phyloP scores from a whole-genome alignment of 1,140 invertebrate species.

The Monochamus saltuarius region DNA sequence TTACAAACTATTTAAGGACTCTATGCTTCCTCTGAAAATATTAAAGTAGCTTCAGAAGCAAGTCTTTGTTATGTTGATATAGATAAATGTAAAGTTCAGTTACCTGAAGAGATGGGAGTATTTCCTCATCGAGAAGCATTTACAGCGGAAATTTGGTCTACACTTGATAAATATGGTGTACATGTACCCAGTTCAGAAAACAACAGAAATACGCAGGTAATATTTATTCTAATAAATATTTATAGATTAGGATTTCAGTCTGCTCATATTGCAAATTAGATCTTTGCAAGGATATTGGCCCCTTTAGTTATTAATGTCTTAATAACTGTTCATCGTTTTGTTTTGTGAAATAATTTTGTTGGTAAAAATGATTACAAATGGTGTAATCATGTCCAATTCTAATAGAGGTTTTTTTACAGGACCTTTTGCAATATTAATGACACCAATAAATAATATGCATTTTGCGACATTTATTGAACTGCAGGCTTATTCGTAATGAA shows the following conservation, averaged over 20 bases:
- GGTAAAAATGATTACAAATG: too few species aligned
- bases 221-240: neutral
- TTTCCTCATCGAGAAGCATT: slow-evolving; percentile 91
- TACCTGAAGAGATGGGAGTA: slow-evolving; percentile 92
- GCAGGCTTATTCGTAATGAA: too few species aligned
- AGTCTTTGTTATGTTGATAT: slow-evolving; percentile 96
- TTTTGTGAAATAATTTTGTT: too few species aligned
- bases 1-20: slow-evolving; percentile 51
- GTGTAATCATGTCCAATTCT: too few species aligned
- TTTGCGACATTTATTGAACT: too few species aligned
- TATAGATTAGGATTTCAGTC: neutral
- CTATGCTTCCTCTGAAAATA: slow-evolving; percentile 54
- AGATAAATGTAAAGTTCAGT: slow-evolving; percentile 85
- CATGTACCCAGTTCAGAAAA: slow-evolving; percentile 49
- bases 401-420: too few species aligned
- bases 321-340: too few species aligned
- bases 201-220: slow-evolving; percentile 42
- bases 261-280: too few species aligned
- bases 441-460: too few species aligned
- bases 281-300: too few species aligned
- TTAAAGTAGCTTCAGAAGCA: slow-evolving; percentile 67
- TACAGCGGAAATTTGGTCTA: slow-evolving; percentile 78
- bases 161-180: slow-evolving; percentile 75
- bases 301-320: too few species aligned
- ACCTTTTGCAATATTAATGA: too few species aligned